Evolutionary conservation across 2,888 invertebrate species (phyloP), one percentile per base, ranked within the genome.

Genomic region (Drosophila cracens): DNA sequence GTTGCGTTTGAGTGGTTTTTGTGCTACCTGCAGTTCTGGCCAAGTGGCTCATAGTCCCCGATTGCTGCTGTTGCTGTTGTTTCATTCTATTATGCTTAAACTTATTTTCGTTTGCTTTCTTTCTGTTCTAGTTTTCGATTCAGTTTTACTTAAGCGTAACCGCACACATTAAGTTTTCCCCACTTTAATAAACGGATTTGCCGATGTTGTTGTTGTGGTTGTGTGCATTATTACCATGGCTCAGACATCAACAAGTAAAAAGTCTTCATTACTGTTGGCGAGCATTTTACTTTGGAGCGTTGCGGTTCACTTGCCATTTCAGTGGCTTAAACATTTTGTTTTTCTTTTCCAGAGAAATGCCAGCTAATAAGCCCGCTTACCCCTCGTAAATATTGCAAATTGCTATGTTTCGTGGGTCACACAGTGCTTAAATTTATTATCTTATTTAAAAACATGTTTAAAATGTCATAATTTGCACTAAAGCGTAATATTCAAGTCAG

Each of bases 71-170:
- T 6, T 52, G 21, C 52, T 57, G 73, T 58, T 60, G 54, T 51
- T 75, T 71, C 69, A 79, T 88, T 84, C 89, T 87, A 74, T 74
- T 73, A 66, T 66, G 59, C 7, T 52, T 21, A 49, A 34, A 51
- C 36, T 49, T 46, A 63, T 70, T 68, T 80, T 69, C 51, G 21
- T 78, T 76, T 77, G 71, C 74, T 80, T 89, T 78, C 74, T 74
- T 68, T 71, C 56, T 67, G 70, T 76, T 75, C 81, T 72, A 71
- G 71, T 75, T 81, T 84, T 73, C 84, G 76, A 84, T 89, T 84
- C 78, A 60, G 89, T 84, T 79, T 82, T 83, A 90, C 82, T 90
- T 88, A 79, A 90, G 88, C 87, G 89, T 90, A 84, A 88, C 90
- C 79, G 65, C 54, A 81, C 60, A 76, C 70, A 80, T 82, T 87